Percentiles rank a stretch among this genome's conserved stretches.
Conservation (phyloP, 2,797 vertebrate genomes). For the Ctenopoma kingsleyae region DNA sequence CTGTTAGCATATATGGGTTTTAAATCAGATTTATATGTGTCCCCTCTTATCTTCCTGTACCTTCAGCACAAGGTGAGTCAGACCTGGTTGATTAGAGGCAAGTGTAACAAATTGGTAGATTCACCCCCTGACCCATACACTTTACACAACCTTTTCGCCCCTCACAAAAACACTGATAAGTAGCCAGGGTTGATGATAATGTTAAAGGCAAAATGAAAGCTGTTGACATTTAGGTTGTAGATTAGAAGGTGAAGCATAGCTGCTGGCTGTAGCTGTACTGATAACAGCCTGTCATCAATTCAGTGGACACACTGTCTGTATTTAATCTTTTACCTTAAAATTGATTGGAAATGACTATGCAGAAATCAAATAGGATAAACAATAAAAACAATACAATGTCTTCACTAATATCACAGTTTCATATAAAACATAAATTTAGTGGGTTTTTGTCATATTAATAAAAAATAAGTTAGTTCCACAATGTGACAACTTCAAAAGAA, state of each 20-base stretch:
- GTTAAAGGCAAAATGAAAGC: constrained; percentile 31
- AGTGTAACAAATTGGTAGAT: constrained; percentile 44
- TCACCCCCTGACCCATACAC: constrained; percentile 41
- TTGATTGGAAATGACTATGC: neutral
- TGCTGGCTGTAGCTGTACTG: constrained; percentile 17
- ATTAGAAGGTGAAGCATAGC: constrained; percentile 48
- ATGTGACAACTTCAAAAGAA: constrained; percentile 1
- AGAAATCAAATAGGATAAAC: neutral
- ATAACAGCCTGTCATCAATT: constrained; percentile 49
- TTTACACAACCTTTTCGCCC: constrained; percentile 3
- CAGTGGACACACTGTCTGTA: neutral
- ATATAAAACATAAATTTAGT: no score
- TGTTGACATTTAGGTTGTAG: constrained; percentile 20
- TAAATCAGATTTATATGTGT: constrained; percentile 31
- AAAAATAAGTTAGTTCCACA: no score
- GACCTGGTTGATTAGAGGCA: constrained; percentile 38
- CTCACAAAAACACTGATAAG: constrained; percentile 50
- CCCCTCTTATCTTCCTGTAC: constrained; percentile 8
- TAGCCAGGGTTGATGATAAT: constrained; percentile 12
- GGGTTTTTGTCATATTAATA: neutral
- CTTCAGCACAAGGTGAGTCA: constrained; percentile 17
- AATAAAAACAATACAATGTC: no score
- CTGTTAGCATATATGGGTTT: neutral
- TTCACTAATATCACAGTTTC: neutral
- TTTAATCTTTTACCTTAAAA: neutral